Percentiles rank a stretch among this genome's conserved stretches.
These are phyloP conservation scores for Progne subis DNA, from an alignment of 2,113 vertebrate species.

Conservation along the genomic window DNA sequence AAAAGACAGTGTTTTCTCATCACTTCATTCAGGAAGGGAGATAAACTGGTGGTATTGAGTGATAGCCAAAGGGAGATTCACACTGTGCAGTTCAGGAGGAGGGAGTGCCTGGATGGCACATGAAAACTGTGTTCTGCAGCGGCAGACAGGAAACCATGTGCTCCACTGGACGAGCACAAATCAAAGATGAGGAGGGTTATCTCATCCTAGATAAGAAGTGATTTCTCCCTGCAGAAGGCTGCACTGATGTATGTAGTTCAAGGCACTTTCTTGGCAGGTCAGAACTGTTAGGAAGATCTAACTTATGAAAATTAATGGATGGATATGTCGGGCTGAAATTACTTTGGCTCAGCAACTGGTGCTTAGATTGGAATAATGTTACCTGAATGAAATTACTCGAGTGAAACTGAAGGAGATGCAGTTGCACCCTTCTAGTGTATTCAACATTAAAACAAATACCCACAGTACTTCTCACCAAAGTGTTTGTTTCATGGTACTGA, in stretches of 20 bases:
- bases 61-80: slow-evolving; percentile 78
- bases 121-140: slow-evolving; percentile 69
- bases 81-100: slow-evolving; percentile 69
- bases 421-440: neutral
- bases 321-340: neutral
- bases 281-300: neutral
- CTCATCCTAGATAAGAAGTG: slow-evolving; percentile 51
- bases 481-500: neutral
- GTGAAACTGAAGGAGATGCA: neutral
- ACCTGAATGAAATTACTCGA: neutral
- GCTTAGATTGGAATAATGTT: neutral
- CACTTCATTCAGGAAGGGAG: slow-evolving; percentile 66
- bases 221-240: neutral
- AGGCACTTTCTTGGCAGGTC: neutral
- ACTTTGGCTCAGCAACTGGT: neutral
- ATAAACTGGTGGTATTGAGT: slow-evolving; percentile 75
- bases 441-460: neutral
- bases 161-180: slow-evolving; percentile 46
- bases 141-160: slow-evolving; percentile 70
- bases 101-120: slow-evolving; percentile 74
- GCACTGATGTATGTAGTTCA: fast-evolving
- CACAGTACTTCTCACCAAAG: neutral
- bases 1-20: neutral
- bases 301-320: neutral
- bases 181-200: slow-evolving; percentile 50